phyloP scores from a whole-genome alignment of 1,140 invertebrate genomes.

The Bombus soroeensis region DNA sequence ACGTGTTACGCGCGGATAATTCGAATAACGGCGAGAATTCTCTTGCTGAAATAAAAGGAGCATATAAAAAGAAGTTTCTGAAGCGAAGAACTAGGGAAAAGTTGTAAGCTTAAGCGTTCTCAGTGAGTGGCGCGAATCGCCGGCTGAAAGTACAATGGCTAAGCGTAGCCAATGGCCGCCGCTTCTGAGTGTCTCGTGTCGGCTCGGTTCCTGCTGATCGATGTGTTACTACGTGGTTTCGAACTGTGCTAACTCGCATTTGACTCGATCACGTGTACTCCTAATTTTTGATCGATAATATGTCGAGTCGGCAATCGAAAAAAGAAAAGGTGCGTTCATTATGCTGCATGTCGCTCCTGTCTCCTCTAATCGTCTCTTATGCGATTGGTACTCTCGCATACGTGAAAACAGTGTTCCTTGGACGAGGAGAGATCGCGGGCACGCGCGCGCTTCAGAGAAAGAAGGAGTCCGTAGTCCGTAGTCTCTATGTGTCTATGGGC shows the following conservation, averaged over 20 bases:
- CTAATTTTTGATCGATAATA: constrained; percentile 65
- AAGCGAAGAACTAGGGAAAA: constrained; percentile 30
- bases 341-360: constrained; percentile 37
- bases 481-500: background rate
- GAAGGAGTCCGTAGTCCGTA: background rate
- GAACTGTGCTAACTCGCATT: constrained; percentile 49
- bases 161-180: constrained; percentile 66
- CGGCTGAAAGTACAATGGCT: constrained; percentile 45
- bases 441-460: constrained; percentile 19
- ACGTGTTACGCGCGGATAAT: background rate
- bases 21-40: background rate
- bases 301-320: constrained; percentile 80
- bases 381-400: constrained; percentile 23
- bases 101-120: background rate
- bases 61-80: background rate
- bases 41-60: background rate
- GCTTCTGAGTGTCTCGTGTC: constrained; percentile 65
- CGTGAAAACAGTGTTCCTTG: constrained; percentile 15
- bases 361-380: constrained; percentile 36
- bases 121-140: constrained; percentile 42
- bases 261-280: constrained; percentile 45
- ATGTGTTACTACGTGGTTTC: constrained; percentile 59
- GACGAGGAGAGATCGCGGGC: constrained; percentile 29
- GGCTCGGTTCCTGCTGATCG: constrained; percentile 53
- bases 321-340: constrained; percentile 80